Conservation (phyloP, 2,113 vertebrate genomes). For the Erpornis zantholeuca region DNA sequence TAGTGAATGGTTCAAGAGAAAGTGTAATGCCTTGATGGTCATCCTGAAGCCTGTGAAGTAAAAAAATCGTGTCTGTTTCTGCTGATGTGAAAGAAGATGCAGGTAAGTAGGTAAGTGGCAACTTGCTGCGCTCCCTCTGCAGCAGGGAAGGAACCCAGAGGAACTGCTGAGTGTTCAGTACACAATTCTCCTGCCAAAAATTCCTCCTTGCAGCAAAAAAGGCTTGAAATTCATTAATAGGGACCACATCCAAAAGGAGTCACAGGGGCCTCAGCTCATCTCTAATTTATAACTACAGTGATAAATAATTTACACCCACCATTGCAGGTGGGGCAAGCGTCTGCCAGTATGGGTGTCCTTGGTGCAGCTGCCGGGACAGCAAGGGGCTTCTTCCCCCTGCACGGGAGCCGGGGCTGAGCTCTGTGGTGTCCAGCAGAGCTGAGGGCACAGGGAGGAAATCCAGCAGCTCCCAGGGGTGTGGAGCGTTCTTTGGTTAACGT, state of each 20-base stretch:
- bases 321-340: not conserved
- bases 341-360: not conserved
- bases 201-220: not conserved
- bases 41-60: not conserved
- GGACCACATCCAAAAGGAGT: not conserved
- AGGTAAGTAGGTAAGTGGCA: conserved; percentile 38
- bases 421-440: fast-evolving
- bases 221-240: not conserved
- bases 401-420: not conserved
- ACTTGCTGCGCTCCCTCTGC: not conserved
- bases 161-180: not conserved
- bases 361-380: not conserved
- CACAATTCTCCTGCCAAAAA: not conserved
- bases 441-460: not conserved
- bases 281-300: conserved; percentile 36
- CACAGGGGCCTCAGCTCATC: conserved; percentile 1
- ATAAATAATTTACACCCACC: conserved; percentile 33
- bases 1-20: not conserved
- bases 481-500: not conserved
- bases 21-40: not conserved
- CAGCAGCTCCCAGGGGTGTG: fast-evolving
- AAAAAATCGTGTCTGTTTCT: not conserved
- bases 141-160: not conserved
- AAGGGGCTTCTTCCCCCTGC: not conserved
- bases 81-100: not conserved